Base-by-base conservation (phyloP, 2,113 vertebrate species). In the Rhagologus leucostigma region DNA sequence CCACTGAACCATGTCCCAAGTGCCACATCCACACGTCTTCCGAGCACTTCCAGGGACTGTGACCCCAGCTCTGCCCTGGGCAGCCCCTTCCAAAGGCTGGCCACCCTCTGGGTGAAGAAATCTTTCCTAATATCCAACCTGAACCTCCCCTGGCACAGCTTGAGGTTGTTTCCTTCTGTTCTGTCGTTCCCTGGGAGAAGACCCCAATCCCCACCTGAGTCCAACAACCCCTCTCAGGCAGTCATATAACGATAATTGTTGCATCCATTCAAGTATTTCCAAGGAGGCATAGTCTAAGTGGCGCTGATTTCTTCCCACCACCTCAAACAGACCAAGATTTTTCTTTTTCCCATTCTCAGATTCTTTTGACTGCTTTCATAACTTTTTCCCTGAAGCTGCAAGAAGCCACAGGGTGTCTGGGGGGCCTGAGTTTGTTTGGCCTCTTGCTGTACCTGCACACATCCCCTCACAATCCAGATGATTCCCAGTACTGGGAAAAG, bases 211-310 rank as follows among this genome's bases (percentile, higher is more conserved):
- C 10, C 23, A 17, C 33, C 50, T 57, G 33, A 27, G 18, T 63
- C 57, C 35, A 42, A 0, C 35, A 42, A 0, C 35, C 14, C 15
- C 68, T 42, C 30, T 41, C 37, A 52, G 29, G 69, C 29, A 46
- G 19, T 30, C 30, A 29, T 1, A 7, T 24, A n/a, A 44, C 0
- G 0, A 12, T 21, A 75, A 55, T 52, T 13, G 1, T 19, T 85
- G 21, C 27, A 8, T 71, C 23, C 22, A 60, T 79, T 71, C 56
- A 55, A 5, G 18, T 44, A 3, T 71, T 93, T 55, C 44, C 30
- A n/a, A 87, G 56, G 56, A 87, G 47, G 35, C 82, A 13, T 13
- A 6, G 8, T 42, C 3, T 22, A 63, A 90, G 10, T n/a, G 27
- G 16, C 33, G 3, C 4, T 55, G 49, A 44, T 63, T 79, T 85